Evolutionary conservation across 2,888 invertebrate genomes (phyloP), one percentile per base, ranked within the genome.

Genomic region (Liodrosophila aerea): DNA sequence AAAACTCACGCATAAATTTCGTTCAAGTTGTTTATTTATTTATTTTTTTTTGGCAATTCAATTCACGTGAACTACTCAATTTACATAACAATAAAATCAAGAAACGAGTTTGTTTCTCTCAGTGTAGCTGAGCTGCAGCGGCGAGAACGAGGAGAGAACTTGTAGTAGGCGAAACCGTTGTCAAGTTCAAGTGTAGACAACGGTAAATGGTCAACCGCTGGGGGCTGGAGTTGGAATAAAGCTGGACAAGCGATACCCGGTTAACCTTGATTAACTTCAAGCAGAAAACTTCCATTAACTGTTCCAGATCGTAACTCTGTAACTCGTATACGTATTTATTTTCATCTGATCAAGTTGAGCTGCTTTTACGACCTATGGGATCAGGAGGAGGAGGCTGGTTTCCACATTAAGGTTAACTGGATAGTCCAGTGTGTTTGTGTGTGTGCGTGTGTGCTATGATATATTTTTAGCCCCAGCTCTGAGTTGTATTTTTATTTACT

Each of bases 141-240:
- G 15, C 4, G 12, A 12, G 12, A 15, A 5, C n/a, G 8, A 13
- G 33, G 5, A 16, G n/a, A 4, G 4, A 45, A 11, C 8, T 12
- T 11, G 27, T 8, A 22, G n/a, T 29, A 18, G 16, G 4, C 22
- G 46, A 61, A 63, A 53, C 9, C 41, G 44, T 37, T 58, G 60
- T 15, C 71, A 72, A 72, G 72, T 72, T 72, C 72, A 72, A 71
- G 71, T 64, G 36, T 68, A 68, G 43, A 15, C 60, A 72, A 68
- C 71, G 64, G 68, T 65, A 70, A 62, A 62, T 33, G 39, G 50
- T 29, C 40, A 37, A 34, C 39, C 16, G 5, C 5, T 22, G 22
- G 37, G 37, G 37, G 50, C 43, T 51, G 47, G 12, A 22, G 22
- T 22, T 22, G 22, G 22, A 22, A 22, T 5, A 5, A 22, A 22